Conservation (phyloP, 2,797 vertebrate genomes). For the Onychomys torridus region DNA sequence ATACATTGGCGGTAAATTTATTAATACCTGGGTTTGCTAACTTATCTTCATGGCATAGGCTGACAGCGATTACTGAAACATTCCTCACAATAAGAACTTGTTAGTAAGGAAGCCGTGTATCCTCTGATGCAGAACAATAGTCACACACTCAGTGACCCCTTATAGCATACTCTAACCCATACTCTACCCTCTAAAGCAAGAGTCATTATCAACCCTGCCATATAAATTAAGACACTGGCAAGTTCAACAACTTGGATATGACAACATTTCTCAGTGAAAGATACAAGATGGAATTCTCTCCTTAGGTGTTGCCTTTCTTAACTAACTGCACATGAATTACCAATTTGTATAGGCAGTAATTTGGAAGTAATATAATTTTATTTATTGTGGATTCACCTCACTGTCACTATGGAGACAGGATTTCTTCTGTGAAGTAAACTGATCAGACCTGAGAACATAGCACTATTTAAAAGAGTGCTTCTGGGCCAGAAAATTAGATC, state of each 20-base stretch:
- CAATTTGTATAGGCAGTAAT: not conserved
- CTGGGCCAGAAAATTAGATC: not conserved
- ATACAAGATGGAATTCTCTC: not conserved
- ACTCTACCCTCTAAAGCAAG: not conserved
- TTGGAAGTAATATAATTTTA: not conserved
- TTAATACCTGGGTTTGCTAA: not conserved
- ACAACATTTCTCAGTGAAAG: not conserved
- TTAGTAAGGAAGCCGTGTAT: slow-evolving; percentile 21
- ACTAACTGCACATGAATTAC: not conserved
- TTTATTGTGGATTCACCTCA: not conserved
- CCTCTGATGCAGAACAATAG: not conserved
- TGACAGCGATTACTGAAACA: not conserved
- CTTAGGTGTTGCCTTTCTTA: not conserved
- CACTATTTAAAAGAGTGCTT: not conserved
- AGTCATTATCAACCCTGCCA: not conserved
- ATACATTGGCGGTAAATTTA: not conserved
- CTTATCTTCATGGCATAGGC: not conserved
- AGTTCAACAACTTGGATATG: not conserved
- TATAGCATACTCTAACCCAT: not conserved
- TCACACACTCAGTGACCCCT: not conserved
- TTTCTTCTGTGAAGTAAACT: not conserved
- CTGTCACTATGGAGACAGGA: not conserved
- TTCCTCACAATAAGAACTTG: not conserved
- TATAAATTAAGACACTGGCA: not conserved
- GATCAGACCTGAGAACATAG: not conserved